Conservation (phyloP, 2,888 invertebrate species). For the Escarpia spicata region DNA sequence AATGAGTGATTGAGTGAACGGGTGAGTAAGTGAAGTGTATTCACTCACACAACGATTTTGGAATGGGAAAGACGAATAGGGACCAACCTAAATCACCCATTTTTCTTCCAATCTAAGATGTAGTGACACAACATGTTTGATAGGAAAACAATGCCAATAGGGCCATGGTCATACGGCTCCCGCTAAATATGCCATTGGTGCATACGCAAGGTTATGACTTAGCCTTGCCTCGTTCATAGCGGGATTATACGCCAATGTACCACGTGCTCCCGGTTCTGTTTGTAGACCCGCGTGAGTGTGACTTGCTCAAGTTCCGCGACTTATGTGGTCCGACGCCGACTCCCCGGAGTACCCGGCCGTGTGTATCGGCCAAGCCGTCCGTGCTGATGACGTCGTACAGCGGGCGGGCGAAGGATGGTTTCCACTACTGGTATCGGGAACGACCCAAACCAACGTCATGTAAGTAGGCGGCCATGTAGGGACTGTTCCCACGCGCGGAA, state of each 20-base stretch:
- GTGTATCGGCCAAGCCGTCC: not conserved
- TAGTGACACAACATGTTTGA: too few relatives aligned
- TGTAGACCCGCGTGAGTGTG: not conserved
- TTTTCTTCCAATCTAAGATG: too few relatives aligned
- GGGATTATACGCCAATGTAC: not conserved
- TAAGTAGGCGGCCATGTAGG: conserved; percentile 43
- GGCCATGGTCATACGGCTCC: too few relatives aligned
- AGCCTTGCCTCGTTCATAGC: too few relatives aligned
- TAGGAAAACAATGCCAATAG: too few relatives aligned
- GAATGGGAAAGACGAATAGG: too few relatives aligned
- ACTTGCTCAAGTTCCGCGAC: not conserved
- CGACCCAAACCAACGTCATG: conserved; percentile 59
- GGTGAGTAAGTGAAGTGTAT: too few relatives aligned
- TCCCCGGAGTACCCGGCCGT: not conserved
- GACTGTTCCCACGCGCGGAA: not conserved
- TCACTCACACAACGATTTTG: too few relatives aligned
- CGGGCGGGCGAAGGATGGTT: conserved; percentile 55
- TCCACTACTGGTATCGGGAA: conserved; percentile 60
- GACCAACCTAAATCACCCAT: too few relatives aligned
- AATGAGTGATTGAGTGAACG: too few relatives aligned
- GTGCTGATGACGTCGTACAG: conserved; percentile 49
- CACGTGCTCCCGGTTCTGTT: not conserved
- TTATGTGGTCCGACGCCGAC: not conserved
- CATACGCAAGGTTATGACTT: too few relatives aligned
- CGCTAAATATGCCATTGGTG: too few relatives aligned